phyloP scores from a whole-genome alignment of 2,797 vertebrate species.

The Sebastes trivittatus region DNA sequence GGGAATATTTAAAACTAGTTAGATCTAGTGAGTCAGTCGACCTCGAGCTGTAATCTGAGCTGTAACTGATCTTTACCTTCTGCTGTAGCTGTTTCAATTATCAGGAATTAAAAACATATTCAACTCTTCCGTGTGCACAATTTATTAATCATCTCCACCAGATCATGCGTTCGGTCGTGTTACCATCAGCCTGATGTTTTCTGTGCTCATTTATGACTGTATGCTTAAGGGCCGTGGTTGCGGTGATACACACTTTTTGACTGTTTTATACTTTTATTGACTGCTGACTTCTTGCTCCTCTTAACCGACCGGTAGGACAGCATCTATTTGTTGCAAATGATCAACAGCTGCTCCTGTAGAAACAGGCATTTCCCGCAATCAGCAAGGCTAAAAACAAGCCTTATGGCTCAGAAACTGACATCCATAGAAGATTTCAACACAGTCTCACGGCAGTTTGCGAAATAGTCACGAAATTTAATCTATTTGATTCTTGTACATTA shows the following conservation, averaged over 20 bases:
- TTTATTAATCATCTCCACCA: neutral
- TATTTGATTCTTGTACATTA: no score
- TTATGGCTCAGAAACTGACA: no score
- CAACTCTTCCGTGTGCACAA: neutral
- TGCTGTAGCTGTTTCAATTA: conserved; percentile 45
- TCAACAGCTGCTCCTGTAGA: no score
- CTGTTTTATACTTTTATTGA: neutral
- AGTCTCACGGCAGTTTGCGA: no score
- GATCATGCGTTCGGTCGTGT: neutral
- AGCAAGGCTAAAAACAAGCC: no score
- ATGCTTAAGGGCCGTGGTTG: neutral
- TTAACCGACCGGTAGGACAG: no score
- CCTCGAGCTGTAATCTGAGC: conserved; percentile 36
- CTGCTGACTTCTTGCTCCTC: no score
- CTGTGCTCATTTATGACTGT: neutral
- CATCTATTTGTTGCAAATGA: no score
- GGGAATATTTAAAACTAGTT: neutral
- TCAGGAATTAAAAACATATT: conserved; percentile 37
- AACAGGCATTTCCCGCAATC: no score
- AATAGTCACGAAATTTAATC: no score
- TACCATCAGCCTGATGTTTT: neutral
- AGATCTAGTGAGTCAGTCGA: conserved; percentile 28
- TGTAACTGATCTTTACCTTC: conserved; percentile 25
- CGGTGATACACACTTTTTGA: neutral
- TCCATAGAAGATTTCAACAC: no score